phyloP scores from a whole-genome alignment of 2,888 invertebrate species.

The Hesperia comma region DNA sequence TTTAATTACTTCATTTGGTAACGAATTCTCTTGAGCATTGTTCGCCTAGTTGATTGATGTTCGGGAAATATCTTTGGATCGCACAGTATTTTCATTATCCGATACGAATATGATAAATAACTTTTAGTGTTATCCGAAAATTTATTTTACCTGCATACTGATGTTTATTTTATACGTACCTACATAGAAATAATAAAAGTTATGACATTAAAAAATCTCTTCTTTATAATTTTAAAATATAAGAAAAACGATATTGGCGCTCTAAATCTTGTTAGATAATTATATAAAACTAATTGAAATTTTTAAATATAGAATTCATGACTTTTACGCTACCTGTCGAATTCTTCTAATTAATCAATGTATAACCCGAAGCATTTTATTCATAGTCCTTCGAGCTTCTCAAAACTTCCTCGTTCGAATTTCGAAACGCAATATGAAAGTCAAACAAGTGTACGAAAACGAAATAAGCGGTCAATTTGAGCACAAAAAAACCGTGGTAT shows the following conservation, averaged over 20 bases:
- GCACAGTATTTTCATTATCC: neutral
- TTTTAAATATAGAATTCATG: too few species aligned
- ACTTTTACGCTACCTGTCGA: too few species aligned
- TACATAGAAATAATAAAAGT: too few species aligned
- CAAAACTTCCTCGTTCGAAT: neutral
- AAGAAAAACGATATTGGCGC: too few species aligned
- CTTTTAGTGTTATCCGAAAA: neutral
- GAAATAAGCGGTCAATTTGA: slow-evolving; percentile 15
- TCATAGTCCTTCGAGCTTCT: slow-evolving; percentile 4
- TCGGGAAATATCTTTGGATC: slow-evolving; percentile 30
- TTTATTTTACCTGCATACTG: neutral
- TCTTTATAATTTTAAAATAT: too few species aligned
- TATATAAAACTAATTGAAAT: too few species aligned
- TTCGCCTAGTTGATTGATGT: slow-evolving; percentile 32
- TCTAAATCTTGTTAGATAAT: too few species aligned
- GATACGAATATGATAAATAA: neutral
- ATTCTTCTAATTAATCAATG: too few species aligned
- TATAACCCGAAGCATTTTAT: too few species aligned
- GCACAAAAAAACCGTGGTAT: slow-evolving; percentile 29
- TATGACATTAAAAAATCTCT: too few species aligned
- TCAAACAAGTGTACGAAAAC: slow-evolving; percentile 17
- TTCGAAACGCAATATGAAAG: slow-evolving; percentile 12
- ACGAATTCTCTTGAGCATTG: slow-evolving; percentile 35
- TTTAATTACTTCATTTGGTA: slow-evolving; percentile 38
- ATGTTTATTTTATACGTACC: neutral